phyloP scores from a whole-genome alignment of 2,797 vertebrate species.

The Carapus acus region DNA sequence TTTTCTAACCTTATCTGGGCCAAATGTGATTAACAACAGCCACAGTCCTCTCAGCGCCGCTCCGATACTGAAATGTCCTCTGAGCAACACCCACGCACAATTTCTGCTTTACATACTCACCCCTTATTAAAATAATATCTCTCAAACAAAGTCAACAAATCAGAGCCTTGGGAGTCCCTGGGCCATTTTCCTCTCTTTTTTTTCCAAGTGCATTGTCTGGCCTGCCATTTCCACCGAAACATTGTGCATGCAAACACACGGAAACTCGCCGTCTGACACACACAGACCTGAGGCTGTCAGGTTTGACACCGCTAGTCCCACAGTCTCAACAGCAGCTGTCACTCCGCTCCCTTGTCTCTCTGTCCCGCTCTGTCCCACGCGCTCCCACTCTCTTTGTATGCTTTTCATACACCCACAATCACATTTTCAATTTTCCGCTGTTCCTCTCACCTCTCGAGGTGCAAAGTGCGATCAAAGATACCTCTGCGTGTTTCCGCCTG shows the following conservation, averaged over 20 bases:
- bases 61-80: too few species aligned
- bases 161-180: background rate
- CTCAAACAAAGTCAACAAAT: background rate
- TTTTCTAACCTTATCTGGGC: background rate
- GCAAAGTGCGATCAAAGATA: slow-evolving; percentile 25
- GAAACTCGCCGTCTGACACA: slow-evolving; percentile 6
- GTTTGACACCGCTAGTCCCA: slow-evolving; percentile 40
- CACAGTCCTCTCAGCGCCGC: too few species aligned
- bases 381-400: slow-evolving; percentile 34
- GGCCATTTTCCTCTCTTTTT: background rate
- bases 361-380: slow-evolving; percentile 36
- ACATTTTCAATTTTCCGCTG: slow-evolving; percentile 21
- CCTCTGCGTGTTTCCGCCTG: slow-evolving; percentile 19
- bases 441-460: slow-evolving; percentile 36
- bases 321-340: slow-evolving; percentile 43
- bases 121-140: too few species aligned
- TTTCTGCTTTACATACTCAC: background rate
- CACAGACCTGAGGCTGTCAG: slow-evolving; percentile 28
- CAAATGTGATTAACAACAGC: background rate
- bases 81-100: background rate
- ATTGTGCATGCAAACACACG: background rate
- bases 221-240: background rate
- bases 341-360: slow-evolving; percentile 32
- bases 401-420: slow-evolving; percentile 31
- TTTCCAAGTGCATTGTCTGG: background rate